These are phyloP conservation scores for Aleadryas rufinucha DNA, from an alignment of 2,113 vertebrate species.

Conservation along the genomic window DNA sequence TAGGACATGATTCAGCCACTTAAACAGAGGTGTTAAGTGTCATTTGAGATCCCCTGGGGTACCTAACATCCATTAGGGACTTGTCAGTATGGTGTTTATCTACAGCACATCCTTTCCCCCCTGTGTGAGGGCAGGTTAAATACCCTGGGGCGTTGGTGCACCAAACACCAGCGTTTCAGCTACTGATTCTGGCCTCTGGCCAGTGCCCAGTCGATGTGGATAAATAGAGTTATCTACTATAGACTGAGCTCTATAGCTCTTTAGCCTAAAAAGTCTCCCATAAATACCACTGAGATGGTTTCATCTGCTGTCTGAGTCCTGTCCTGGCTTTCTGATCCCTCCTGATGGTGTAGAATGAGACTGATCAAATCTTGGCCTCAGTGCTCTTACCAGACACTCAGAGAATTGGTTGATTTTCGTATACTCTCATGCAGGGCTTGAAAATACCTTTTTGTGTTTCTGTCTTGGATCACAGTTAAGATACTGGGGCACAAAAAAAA, in stretches of 20 bases:
- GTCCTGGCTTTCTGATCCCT: background rate
- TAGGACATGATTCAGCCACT: background rate
- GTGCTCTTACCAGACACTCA: background rate
- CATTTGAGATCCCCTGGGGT: background rate
- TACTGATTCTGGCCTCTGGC: background rate
- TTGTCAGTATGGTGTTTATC: background rate
- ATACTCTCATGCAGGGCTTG: accelerated
- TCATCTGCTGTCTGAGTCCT: background rate
- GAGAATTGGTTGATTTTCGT: background rate
- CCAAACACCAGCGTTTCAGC: background rate
- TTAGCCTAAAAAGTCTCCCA: background rate
- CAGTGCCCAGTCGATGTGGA: background rate
- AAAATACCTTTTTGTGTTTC: background rate
- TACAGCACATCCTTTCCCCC: background rate
- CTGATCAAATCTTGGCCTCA: background rate
- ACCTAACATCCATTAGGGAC: background rate
- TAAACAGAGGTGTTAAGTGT: background rate
- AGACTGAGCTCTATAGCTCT: background rate
- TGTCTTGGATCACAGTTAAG: background rate
- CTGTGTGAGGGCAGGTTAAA: background rate
- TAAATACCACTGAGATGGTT: background rate
- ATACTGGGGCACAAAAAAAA: background rate
- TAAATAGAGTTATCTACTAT: background rate
- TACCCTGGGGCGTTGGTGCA: background rate
- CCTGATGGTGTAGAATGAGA: background rate